phyloP scores from a whole-genome alignment of 1,140 invertebrate species.

The Anastatus disparis region DNA sequence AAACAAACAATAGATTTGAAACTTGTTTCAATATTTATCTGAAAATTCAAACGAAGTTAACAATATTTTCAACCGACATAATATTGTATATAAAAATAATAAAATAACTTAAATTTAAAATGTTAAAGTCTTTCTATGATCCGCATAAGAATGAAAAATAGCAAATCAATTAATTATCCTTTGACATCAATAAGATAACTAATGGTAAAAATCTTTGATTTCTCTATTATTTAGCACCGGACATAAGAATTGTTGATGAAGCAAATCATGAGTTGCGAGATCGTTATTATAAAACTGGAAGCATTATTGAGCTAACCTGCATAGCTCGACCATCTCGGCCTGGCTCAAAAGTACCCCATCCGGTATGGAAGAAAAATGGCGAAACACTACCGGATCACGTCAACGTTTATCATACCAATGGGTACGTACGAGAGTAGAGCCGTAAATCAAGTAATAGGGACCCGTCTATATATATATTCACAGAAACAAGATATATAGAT shows the following conservation, averaged over 20 bases:
- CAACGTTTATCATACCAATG: conserved; percentile 60
- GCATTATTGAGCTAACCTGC: conserved; percentile 61
- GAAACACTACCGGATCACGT: conserved; percentile 57
- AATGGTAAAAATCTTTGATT: not conserved
- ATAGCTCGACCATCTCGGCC: conserved; percentile 55
- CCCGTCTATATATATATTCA: not conserved
- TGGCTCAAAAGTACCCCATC: conserved; percentile 56
- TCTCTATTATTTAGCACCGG: conserved; percentile 55
- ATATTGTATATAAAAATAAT: no score
- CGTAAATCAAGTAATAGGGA: no score
- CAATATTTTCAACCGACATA: no score
- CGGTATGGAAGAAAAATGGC: conserved; percentile 63
- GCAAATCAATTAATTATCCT: no score
- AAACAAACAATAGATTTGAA: no score
- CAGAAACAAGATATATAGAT: not conserved
- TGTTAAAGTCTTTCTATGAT: no score
- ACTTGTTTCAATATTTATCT: no score
- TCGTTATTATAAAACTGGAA: conserved; percentile 66
- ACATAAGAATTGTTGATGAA: conserved; percentile 63
- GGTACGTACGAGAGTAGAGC: conserved; percentile 49
- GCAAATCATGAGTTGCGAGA: conserved; percentile 60
- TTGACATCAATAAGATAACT: not conserved
- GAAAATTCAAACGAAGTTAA: no score
- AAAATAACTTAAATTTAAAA: no score
- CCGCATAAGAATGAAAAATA: no score